Evolutionary conservation across 2,888 invertebrate species (phyloP), one percentile per base, ranked within the genome.

Genomic region (Hanleya hanleyi): DNA sequence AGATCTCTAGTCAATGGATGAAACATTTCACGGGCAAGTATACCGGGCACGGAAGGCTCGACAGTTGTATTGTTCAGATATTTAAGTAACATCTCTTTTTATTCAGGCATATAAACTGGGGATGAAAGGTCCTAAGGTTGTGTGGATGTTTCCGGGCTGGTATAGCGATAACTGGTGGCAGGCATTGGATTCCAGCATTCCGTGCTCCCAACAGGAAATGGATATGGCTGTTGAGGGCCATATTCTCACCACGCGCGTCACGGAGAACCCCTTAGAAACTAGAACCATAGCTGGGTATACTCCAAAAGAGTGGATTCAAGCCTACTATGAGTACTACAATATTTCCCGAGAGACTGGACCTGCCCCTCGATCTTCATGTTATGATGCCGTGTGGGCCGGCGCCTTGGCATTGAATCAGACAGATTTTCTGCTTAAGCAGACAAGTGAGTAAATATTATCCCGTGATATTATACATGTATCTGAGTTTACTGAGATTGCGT

Each of bases 341-440:
- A 36, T 49, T 22, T 47, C 51, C 22, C 29, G 50, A 6, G 33
- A 47, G 38, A 49, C 70, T 36, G 32, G 47, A n/a, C 73, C 76
- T 12, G 82, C 77, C 15, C 97, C 97, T 91, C 91, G 91, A 89
- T 98, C 98, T 91, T 98, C 98, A 7, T 98, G 98, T 0, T 98
- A 98, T 90, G 98, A 98, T 91, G 98, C 98, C 15, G 96, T 98
- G 71, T 99, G 98, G 98, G 96, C 98, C 65, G 95, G 98, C 36
- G 98, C 98, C 51, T 92, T 98, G 88, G 96, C 98, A 36, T 96
- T 99, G 89, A 98, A 98, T 91, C 97, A 97, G 91, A 97, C 98
- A 29, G n/a, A 37, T n/a, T 35, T 36, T 51, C n/a, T 29, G 33
- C n/a, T 51, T 35, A 33, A 18, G 18, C 12, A 41, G 18, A 41